These are phyloP conservation scores for Drosophila cracens DNA, from an alignment of 2,888 invertebrate species.

Conservation along the genomic window DNA sequence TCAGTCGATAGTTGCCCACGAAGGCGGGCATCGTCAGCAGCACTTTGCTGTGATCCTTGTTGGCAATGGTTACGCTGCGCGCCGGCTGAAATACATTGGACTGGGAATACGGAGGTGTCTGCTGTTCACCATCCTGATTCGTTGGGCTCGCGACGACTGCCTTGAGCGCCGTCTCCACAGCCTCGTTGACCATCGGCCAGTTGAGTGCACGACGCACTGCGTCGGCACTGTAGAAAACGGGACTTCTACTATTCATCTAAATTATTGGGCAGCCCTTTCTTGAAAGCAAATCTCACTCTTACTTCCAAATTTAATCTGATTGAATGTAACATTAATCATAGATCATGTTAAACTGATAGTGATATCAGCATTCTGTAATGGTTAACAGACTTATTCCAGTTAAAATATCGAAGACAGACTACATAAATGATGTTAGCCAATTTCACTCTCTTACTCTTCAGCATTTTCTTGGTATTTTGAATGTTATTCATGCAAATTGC, in stretches of 20 bases:
- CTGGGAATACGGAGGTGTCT: neutral
- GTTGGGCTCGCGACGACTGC: slow-evolving; percentile 59
- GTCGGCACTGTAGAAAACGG: slow-evolving; percentile 79
- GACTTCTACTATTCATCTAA: slow-evolving; percentile 21
- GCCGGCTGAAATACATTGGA: slow-evolving; percentile 80
- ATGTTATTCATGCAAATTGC: neutral
- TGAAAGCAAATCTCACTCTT: neutral
- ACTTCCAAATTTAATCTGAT: neutral
- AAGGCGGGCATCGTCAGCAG: slow-evolving; percentile 86
- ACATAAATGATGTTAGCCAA: neutral
- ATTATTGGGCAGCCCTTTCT: neutral
- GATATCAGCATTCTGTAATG: slow-evolving; percentile 1
- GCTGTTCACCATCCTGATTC: neutral
- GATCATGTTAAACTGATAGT: slow-evolving; percentile 4
- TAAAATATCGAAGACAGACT: neutral
- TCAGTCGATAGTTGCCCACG: slow-evolving; percentile 82
- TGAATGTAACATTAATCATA: neutral
- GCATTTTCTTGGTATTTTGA: neutral
- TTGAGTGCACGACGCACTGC: slow-evolving; percentile 82
- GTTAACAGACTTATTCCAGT: slow-evolving; percentile 1
- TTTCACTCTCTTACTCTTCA: neutral
- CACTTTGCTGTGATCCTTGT: slow-evolving; percentile 69
- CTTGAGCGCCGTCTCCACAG: slow-evolving; percentile 84
- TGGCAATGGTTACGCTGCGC: slow-evolving; percentile 75
- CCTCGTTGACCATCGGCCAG: slow-evolving; percentile 84